A percentile compares a stretch with the other conserved stretches of the same genome.
These are phyloP conservation scores for Oophaga pumilio DNA, from an alignment of 2,113 vertebrate species.

Conservation along the genomic window DNA sequence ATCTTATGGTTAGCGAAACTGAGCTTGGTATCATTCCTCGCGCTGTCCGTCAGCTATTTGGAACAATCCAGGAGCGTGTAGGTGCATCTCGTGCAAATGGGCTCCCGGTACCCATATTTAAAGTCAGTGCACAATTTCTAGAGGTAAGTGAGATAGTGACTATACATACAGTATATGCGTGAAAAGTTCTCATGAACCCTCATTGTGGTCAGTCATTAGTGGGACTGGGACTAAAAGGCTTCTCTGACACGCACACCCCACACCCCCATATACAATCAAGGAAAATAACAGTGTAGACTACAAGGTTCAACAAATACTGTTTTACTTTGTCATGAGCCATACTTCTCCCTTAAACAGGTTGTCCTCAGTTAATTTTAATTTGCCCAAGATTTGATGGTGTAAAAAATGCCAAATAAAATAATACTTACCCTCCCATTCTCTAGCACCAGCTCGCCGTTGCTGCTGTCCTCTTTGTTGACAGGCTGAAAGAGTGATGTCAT, in stretches of 20 bases:
- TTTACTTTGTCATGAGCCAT: too few relatives aligned
- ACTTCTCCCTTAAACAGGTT: too few relatives aligned
- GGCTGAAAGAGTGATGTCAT: too few relatives aligned
- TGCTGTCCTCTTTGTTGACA: too few relatives aligned
- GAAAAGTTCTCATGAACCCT: background rate
- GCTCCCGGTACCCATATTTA: constrained; percentile 82
- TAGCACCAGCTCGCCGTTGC: too few relatives aligned
- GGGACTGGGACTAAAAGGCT: too few relatives aligned
- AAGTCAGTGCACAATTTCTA: constrained; percentile 98
- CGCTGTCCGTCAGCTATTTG: constrained; percentile 89
- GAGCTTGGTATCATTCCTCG: constrained; percentile 93
- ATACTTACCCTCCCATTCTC: too few relatives aligned
- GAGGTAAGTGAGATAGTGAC: constrained; percentile 75
- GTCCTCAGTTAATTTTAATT: too few relatives aligned
- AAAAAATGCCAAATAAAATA: too few relatives aligned
- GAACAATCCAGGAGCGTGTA: constrained; percentile 81
- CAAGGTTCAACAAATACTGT: too few relatives aligned
- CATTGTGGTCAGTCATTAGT: background rate
- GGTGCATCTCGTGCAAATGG: constrained; percentile 73
- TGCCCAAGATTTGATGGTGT: too few relatives aligned
- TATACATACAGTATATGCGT: background rate
- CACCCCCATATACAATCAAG: background rate
- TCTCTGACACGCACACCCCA: background rate
- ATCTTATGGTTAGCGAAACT: constrained; percentile 72
- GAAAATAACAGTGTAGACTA: too few relatives aligned